Evolutionary conservation across 2,113 vertebrate species (phyloP).

Genomic region (Verasper variegatus): DNA sequence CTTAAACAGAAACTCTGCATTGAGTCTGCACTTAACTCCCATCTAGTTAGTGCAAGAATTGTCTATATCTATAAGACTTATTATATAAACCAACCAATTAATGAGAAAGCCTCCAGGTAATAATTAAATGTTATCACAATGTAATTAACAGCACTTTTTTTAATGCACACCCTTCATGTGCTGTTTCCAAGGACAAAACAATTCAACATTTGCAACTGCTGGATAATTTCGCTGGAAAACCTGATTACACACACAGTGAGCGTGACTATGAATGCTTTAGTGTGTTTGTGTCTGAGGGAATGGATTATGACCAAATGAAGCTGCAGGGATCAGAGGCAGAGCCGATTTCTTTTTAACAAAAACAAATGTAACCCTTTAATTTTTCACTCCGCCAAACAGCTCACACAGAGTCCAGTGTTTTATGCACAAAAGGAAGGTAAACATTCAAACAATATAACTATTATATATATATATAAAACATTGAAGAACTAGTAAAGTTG

Average conservation of each 20-base stretch:
- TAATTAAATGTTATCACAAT: conserved; percentile 48
- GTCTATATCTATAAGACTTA: too few species aligned
- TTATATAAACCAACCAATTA: conserved; percentile 56
- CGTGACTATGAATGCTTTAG: conserved; percentile 1
- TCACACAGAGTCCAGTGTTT: not conserved
- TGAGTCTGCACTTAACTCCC: conserved; percentile 19
- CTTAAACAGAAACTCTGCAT: conserved; percentile 29
- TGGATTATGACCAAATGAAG: conserved; percentile 16
- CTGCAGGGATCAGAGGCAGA: not conserved
- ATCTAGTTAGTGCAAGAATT: conserved; percentile 6
- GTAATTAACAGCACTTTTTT: conserved; percentile 52
- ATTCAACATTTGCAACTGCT: conserved; percentile 19
- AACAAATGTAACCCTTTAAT: not conserved
- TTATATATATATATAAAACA: too few species aligned
- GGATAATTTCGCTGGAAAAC: conserved; percentile 39
- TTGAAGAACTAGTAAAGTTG: not conserved
- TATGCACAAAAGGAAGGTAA: not conserved
- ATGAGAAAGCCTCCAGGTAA: conserved; percentile 46
- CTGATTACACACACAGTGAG: conserved; percentile 16
- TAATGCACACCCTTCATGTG: not conserved
- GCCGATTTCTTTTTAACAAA: not conserved
- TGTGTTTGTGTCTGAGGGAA: conserved; percentile 15
- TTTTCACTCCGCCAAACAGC: not conserved
- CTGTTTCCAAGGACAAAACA: conserved; percentile 44
- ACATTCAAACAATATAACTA: not conserved